Evolutionary conservation across 2,797 vertebrate species (phyloP), one percentile per base, ranked within the genome.

Genomic region (Notolabrus celidotus): DNA sequence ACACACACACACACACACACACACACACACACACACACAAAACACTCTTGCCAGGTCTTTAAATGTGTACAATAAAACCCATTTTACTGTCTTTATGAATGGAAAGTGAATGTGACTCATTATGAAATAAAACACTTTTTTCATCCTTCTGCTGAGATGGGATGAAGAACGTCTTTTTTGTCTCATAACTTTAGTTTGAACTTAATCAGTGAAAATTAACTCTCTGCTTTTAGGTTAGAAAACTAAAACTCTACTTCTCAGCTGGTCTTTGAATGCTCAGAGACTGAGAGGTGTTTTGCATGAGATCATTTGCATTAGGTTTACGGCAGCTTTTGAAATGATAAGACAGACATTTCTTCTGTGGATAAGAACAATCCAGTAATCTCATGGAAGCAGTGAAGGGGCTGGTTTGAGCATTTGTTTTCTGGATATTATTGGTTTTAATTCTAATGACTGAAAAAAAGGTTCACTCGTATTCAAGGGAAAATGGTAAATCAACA

Each of bases 51-150:
- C n/a, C n/a, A 62, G 19, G 52, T 62, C 31, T 56, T 79, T 22
- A 83, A 79, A 82, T 50, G 65, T 58, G 16, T 46, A 39, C 47
- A 65, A 25, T 71, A 50, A 80, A 85, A 84, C 38, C 20, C 25
- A 67, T 22, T 17, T 55, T 66, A 51, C 49, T 14, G 76, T 68
- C 60, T 79, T 29, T 20, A 43, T 50, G 41, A 69, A 49, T 42
- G 59, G 29, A 66, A 12, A 22, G 33, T 43, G 67, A 76, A 73
- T 65, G 22, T 1, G 27, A 53, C 14, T 52, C n/a, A 34, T 39
- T 33, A 61, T 64, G 20, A 77, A 76, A 69, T 51, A 68, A 68
- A 31, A 57, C 69, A 68, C 3, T 1, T 55, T 43, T 59, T 42
- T 17, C 12, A 15, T 16, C 38, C 1, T 7, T 39, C 1, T 15